These are phyloP conservation scores for Cyprinodon variegatus DNA, from an alignment of 2,113 vertebrate species.

Conservation along the genomic window DNA sequence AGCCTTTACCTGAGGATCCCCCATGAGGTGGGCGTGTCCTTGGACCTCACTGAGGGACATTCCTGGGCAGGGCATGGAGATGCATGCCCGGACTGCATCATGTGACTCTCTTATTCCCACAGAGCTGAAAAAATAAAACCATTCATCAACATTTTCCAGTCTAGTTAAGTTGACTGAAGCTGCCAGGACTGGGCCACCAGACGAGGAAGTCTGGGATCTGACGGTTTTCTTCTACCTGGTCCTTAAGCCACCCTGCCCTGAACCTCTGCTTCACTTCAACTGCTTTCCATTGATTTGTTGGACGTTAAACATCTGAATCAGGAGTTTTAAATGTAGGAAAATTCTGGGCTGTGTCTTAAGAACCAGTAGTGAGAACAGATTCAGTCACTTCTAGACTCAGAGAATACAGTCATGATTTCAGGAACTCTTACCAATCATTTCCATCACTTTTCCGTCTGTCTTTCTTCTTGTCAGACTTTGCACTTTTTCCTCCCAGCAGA, in stretches of 20 bases:
- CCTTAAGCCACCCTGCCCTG: not conserved
- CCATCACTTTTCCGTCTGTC: constrained; percentile 87
- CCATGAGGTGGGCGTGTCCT: constrained; percentile 79
- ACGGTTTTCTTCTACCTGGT: too few species aligned
- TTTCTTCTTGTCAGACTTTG: constrained; percentile 86
- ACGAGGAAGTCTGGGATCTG: constrained; percentile 70
- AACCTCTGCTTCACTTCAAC: not conserved
- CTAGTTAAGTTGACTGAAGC: constrained; percentile 86
- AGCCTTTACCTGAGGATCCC: constrained; percentile 84
- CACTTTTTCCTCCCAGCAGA: constrained; percentile 84
- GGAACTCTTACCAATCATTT: constrained; percentile 78
- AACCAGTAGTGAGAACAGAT: too few species aligned
- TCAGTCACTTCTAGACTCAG: too few species aligned
- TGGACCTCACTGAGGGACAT: constrained; percentile 84
- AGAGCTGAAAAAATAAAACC: constrained; percentile 84
- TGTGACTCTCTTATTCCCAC: constrained; percentile 86
- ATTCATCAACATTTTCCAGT: constrained; percentile 78
- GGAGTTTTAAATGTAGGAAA: too few species aligned
- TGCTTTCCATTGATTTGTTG: too few species aligned
- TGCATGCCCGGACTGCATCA: constrained; percentile 81
- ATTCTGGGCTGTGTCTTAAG: too few species aligned
- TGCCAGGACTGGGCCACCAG: constrained; percentile 81
- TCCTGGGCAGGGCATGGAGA: constrained; percentile 84
- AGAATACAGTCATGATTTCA: too few species aligned
- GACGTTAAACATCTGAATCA: too few species aligned